phyloP scores from a whole-genome alignment of 2,113 vertebrate species.

The Martes martes region DNA sequence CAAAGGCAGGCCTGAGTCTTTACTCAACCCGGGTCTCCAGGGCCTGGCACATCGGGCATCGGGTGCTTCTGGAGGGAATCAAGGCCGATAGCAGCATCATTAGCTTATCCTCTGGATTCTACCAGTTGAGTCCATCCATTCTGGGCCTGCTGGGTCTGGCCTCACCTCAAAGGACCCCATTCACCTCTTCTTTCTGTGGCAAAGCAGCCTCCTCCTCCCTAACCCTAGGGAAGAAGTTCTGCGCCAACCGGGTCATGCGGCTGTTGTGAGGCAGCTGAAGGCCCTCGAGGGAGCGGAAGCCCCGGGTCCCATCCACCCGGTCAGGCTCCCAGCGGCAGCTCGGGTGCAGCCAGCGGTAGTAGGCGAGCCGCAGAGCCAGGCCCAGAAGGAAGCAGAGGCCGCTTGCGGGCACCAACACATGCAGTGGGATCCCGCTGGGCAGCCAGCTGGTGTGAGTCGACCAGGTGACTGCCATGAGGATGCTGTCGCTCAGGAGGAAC shows the following conservation, averaged over 20 bases:
- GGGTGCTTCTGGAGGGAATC: not conserved
- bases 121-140: not conserved
- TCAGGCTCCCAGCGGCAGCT: not conserved
- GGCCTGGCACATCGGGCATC: not conserved
- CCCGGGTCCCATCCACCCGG: constrained; percentile 14
- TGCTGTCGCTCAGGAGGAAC: constrained; percentile 87
- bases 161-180: constrained; percentile 46
- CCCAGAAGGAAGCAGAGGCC: constrained; percentile 85
- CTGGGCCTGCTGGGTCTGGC: not conserved
- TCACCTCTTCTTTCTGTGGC: not conserved
- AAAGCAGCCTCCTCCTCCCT: not conserved
- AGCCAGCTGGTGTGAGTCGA: constrained; percentile 72
- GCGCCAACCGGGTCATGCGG: constrained; percentile 64
- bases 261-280: constrained; percentile 35
- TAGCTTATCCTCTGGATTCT: constrained; percentile 9
- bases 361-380: constrained; percentile 84
- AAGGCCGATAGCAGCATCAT: not conserved
- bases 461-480: constrained; percentile 85
- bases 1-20: not conserved
- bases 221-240: constrained; percentile 57
- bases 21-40: not conserved
- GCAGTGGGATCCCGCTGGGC: constrained; percentile 54
- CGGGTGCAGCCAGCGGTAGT: constrained; percentile 92
- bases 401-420: constrained; percentile 50
- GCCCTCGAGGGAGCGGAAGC: rapidly evolving